Conservation (phyloP, 2,797 vertebrate genomes). For the Galaxias olidus region DNA sequence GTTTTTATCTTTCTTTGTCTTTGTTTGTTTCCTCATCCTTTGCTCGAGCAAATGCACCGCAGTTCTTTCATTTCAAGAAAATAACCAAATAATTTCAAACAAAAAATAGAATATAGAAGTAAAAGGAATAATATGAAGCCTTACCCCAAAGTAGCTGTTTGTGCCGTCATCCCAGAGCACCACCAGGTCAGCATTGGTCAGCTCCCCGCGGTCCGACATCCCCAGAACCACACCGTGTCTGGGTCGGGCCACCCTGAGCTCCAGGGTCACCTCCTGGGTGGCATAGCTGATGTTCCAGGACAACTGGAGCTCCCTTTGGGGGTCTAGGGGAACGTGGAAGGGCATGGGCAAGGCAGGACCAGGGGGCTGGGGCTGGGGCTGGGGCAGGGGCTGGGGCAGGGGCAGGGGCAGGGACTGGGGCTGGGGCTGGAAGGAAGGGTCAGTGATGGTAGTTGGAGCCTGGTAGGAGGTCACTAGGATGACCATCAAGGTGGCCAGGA, state of each 20-base stretch:
- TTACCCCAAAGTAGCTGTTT: slow-evolving; percentile 80
- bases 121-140: background rate
- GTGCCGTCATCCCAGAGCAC: slow-evolving; percentile 86
- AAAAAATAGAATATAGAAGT: too few species aligned
- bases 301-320: slow-evolving; percentile 79
- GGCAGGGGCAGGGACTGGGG: slow-evolving; percentile 51
- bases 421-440: slow-evolving; percentile 56
- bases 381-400: slow-evolving; percentile 70
- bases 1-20: too few species aligned
- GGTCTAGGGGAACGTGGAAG: slow-evolving; percentile 86
- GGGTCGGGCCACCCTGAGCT: slow-evolving; percentile 74
- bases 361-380: slow-evolving; percentile 21
- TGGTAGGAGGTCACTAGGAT: slow-evolving; percentile 90
- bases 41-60: too few species aligned
- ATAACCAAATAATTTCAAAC: too few species aligned
- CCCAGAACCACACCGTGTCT: slow-evolving; percentile 85
- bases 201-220: slow-evolving; percentile 89
- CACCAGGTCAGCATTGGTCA: slow-evolving; percentile 85
- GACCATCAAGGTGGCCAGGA: slow-evolving; percentile 83
- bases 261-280: slow-evolving; percentile 78
- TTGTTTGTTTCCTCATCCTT: too few species aligned
- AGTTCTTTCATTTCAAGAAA: too few species aligned
- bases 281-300: slow-evolving; percentile 91
- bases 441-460: slow-evolving; percentile 46
- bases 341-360: slow-evolving; percentile 72